Base-by-base conservation (phyloP, 2,113 vertebrate genomes). In the Lagenorhynchus albirostris region DNA sequence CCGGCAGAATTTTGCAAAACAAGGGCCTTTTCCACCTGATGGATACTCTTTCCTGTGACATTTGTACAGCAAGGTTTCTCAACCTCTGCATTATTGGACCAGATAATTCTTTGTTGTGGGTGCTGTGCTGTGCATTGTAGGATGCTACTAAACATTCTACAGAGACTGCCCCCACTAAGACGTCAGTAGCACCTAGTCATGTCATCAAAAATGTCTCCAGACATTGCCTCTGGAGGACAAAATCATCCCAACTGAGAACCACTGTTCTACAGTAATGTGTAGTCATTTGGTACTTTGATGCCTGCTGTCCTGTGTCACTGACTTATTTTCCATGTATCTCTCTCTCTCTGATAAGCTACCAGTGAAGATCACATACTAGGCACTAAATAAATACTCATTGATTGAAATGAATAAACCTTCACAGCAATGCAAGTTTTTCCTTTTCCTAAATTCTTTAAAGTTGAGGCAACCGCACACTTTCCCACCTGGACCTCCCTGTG, bases 401-500 rank as follows among this genome's bases (percentile, higher is more conserved):
- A 86, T 12, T 36, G 8, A 73, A 90, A 71, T 53, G 50, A 94
- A 67, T 4, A 88, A 89, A 70, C 1, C 31, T 91, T 67, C 67
- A 50, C 5, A 80, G 18, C 3, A 33, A 29, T 47, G 53, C 38
- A 31, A 60, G 82, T 58, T 95, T 93, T 91, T 79, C 38, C 58
- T 97, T 92, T 93, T 68, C 47, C 91, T 44, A 76, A 95, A 97
- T 98, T 97, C 96, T 96, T 97, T 41, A 38, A 85, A 65, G 63
- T 76, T 98, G 95, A 97, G 41, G 63, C 80, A 94, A 95, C 53
- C 10, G 2, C 58, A 65, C 3, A 2, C 60, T 96, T 91, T 93
- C 97, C 93, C 83, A 95, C 36, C 55, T 33, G 87, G 96, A 95
- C 95, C 96, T 97, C 95, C 97, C 87, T 97, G 94, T 83, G 90